Evolutionary conservation across 1,140 invertebrate genomes (phyloP).

Genomic region (Calycopis cecrops): DNA sequence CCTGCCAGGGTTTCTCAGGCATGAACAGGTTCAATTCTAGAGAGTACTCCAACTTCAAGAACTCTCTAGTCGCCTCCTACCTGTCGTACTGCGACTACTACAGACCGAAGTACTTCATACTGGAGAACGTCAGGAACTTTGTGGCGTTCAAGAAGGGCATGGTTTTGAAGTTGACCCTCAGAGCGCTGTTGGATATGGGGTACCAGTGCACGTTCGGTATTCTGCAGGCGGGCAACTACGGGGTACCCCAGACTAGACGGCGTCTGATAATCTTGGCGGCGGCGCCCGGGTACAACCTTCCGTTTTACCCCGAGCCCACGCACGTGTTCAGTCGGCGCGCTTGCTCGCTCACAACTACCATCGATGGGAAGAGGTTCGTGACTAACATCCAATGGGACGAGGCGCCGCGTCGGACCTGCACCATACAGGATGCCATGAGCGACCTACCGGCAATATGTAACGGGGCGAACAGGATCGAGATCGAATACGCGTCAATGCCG

Average conservation of each 20-base stretch:
- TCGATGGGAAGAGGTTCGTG: conserved; percentile 81
- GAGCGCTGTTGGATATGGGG: conserved; percentile 88
- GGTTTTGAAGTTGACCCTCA: conserved; percentile 88
- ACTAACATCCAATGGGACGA: conserved; percentile 69
- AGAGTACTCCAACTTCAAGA: conserved; percentile 93
- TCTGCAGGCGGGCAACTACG: conserved; percentile 91
- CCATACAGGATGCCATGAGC: conserved; percentile 87
- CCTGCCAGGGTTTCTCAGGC: conserved; percentile 93
- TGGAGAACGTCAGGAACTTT: conserved; percentile 94
- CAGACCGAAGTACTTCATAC: conserved; percentile 87
- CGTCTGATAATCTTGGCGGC: conserved; percentile 89
- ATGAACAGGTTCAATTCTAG: conserved; percentile 93
- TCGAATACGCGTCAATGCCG: conserved; percentile 83
- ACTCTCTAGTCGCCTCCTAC: conserved; percentile 90
- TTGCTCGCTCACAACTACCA: conserved; percentile 82
- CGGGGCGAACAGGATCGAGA: conserved; percentile 82
- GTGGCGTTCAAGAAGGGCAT: conserved; percentile 86
- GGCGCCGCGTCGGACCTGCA: conserved; percentile 84
- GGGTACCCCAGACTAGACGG: conserved; percentile 88
- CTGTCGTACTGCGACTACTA: conserved; percentile 92
- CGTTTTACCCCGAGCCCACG: conserved; percentile 86
- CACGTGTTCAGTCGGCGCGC: conserved; percentile 86
- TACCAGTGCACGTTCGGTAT: conserved; percentile 93
- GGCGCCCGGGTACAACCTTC: conserved; percentile 87
- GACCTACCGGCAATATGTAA: conserved; percentile 88